Evolutionary conservation across 2,113 vertebrate genomes (phyloP).

Genomic region (Columba livia): DNA sequence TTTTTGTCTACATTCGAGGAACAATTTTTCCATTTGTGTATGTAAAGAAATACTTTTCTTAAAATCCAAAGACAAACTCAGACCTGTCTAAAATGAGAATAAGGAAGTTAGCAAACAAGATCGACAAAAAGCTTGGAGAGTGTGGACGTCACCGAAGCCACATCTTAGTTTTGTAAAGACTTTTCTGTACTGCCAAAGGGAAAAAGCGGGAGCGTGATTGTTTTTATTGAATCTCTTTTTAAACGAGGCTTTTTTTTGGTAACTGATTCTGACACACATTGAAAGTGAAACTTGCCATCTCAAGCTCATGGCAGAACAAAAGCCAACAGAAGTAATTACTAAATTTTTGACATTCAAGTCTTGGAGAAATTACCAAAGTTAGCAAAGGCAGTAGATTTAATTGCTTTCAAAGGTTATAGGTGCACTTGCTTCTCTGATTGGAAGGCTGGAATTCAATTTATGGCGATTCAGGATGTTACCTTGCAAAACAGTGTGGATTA

Average conservation of each 20-base stretch:
- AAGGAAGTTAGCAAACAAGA: background rate
- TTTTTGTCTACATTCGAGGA: background rate
- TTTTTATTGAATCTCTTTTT: background rate
- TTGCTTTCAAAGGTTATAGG: conserved; percentile 21
- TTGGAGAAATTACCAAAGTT: background rate
- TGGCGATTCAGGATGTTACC: background rate
- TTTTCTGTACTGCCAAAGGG: background rate
- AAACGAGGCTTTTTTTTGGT: background rate
- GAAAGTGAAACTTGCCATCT: background rate
- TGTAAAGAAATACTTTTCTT: background rate
- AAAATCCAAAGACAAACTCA: background rate
- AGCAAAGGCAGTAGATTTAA: conserved; percentile 9
- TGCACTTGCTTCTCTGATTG: background rate
- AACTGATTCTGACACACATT: background rate
- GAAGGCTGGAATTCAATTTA: background rate
- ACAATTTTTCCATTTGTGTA: background rate
- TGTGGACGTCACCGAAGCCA: background rate
- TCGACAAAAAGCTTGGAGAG: background rate
- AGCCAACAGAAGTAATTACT: conserved; percentile 44
- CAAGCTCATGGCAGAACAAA: conserved; percentile 21
- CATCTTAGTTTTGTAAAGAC: background rate
- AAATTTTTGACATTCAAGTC: conserved; percentile 4
- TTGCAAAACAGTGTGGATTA: background rate
- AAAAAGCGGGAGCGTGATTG: background rate
- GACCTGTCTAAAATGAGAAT: background rate